These are phyloP conservation scores for Drosophila ironensis DNA, from an alignment of 1,140 invertebrate species.

Conservation along the genomic window DNA sequence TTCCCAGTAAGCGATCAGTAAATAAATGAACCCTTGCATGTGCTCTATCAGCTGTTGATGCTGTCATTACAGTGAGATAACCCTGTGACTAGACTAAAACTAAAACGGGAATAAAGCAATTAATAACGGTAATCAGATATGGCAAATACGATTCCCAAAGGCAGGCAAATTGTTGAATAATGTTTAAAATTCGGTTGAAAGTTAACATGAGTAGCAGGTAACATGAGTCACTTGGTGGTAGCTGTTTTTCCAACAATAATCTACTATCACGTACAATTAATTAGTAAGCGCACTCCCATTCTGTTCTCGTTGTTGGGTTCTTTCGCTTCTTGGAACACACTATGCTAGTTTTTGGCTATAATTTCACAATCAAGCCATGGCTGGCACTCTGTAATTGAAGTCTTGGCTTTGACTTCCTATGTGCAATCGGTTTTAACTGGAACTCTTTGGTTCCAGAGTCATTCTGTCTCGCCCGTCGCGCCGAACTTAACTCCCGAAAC, in stretches of 20 bases:
- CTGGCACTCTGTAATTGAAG: slow-evolving; percentile 58
- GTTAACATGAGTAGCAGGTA: too few relatives aligned
- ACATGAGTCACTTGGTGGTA: too few relatives aligned
- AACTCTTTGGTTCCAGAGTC: slow-evolving; percentile 21
- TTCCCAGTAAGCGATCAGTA: slow-evolving; percentile 1
- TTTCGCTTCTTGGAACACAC: slow-evolving; percentile 29
- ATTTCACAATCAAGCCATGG: slow-evolving; percentile 42
- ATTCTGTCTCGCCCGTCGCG: slow-evolving; percentile 28
- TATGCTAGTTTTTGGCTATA: slow-evolving; percentile 33
- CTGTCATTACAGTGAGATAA: slow-evolving; percentile 3
- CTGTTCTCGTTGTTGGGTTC: not conserved
- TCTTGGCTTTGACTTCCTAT: slow-evolving; percentile 61
- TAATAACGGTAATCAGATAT: too few relatives aligned
- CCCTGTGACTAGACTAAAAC: too few relatives aligned
- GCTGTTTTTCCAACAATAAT: not conserved
- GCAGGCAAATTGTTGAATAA: too few relatives aligned
- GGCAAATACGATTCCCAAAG: too few relatives aligned
- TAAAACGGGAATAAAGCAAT: too few relatives aligned
- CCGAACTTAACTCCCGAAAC: slow-evolving; percentile 53
- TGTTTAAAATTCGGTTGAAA: too few relatives aligned
- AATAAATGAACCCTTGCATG: slow-evolving; percentile 22
- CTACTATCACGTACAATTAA: slow-evolving; percentile 32
- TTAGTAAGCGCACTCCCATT: slow-evolving; percentile 19
- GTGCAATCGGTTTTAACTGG: slow-evolving; percentile 49
- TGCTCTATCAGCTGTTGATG: slow-evolving; percentile 3